Base-by-base conservation (phyloP, 2,797 vertebrate species). In the Picus viridis region DNA sequence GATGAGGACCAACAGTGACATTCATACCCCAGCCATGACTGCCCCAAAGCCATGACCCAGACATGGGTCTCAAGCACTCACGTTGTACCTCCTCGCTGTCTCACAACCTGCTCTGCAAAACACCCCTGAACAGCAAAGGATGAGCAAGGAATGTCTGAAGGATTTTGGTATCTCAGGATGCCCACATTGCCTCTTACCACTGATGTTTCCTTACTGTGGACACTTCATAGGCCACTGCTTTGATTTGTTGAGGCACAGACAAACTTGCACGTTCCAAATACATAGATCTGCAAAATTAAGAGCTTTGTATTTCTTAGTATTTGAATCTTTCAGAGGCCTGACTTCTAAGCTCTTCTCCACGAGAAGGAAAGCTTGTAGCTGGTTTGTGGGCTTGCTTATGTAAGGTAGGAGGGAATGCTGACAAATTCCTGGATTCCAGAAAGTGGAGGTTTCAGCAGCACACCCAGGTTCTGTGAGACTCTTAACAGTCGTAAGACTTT, bases 371-470 rank as follows among this genome's bases (percentile, higher is more conserved):
- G 29, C 30, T 30, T 39, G 61, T 61, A 89, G 73, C 49, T 68
- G 0, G 0, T 47, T 64, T 41, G 9, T 24, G n/a, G 32, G 57
- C 69, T 94, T n/a, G 27, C 36, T 92, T 83, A 62, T 30, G 56
- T 62, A 68, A 91, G 83, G 49, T 51, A 89, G 12, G 2, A 61
- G 68, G 85, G 82, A 93, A 93, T 61, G 32, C 49, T 64, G 79
- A 79, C 43, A 67, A 85, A 87, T 59, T 73, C 79, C 59, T 72
- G 10, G 5, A 56, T 70, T 91, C 79, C 79, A 93, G 90, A 83
- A 94, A 86, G 45, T 74, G 71, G 58, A 93, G 68, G 79, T 82
- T 78, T 64, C 88, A 82, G 76, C 86, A 96, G 92, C 94, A 88
- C 92, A 94, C 16, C 4, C 16, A 0, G 71, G 71, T 84, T 64